Percentiles rank a stretch among this genome's conserved stretches.
phyloP scores from a whole-genome alignment of 2,888 invertebrate species.

The Camponotus fellah region DNA sequence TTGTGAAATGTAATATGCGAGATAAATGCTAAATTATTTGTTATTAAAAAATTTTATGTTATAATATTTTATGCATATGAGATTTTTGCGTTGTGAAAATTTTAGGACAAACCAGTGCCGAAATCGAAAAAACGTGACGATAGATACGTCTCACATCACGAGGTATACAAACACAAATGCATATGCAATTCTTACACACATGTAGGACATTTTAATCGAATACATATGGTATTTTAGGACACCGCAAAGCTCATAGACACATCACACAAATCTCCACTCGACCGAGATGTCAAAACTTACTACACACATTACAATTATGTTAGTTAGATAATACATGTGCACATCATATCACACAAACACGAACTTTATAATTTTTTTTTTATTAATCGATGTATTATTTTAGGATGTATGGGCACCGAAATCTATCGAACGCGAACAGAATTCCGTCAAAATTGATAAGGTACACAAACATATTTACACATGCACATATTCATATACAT shows the following conservation, averaged over 20 bases:
- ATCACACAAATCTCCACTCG: conserved; percentile 13
- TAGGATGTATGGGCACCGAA: conserved; percentile 44
- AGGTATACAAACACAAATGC: conserved; percentile 33
- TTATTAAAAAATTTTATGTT: not conserved
- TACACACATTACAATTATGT: conserved; percentile 49
- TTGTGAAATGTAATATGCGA: not conserved
- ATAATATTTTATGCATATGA: not conserved
- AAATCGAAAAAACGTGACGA: conserved; percentile 19
- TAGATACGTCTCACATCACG: not conserved
- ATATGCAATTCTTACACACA: not conserved
- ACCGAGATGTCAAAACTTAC: conserved; percentile 45
- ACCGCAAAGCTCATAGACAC: conserved; percentile 12
- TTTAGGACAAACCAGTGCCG: conserved; percentile 29
- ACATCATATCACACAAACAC: not conserved
- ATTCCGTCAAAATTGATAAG: conserved; percentile 31
- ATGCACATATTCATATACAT: not conserved
- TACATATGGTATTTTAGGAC: conserved; percentile 53
- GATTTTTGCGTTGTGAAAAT: not conserved
- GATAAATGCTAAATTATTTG: not conserved
- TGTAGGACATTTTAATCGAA: not conserved
- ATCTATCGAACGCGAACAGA: conserved; percentile 12
- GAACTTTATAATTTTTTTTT: conserved; percentile 18
- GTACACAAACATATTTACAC: conserved; percentile 9
- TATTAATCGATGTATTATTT: conserved; percentile 38
- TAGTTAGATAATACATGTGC: not conserved